These are phyloP conservation scores for Ditylenchus dipsaci DNA, from an alignment of 1,140 invertebrate species.

Conservation along the genomic window DNA sequence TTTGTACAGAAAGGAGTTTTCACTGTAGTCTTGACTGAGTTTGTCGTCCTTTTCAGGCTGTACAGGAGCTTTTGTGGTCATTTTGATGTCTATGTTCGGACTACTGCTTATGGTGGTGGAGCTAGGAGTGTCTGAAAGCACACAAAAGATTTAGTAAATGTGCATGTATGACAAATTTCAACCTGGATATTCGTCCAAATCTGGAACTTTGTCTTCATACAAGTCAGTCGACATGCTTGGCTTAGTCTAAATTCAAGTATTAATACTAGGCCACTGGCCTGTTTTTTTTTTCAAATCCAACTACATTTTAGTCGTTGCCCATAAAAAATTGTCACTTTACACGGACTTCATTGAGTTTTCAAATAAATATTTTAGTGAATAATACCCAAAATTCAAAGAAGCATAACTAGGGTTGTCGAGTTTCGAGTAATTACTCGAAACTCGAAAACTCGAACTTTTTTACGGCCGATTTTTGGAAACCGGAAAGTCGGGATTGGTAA, in stretches of 20 bases:
- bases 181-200: constrained; percentile 20
- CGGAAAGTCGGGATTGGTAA: too few relatives aligned
- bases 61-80: neutral
- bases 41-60: constrained; percentile 27
- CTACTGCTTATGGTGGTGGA: constrained; percentile 13
- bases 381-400: too few relatives aligned
- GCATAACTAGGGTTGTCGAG: too few relatives aligned
- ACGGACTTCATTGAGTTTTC: too few relatives aligned
- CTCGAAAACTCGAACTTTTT: too few relatives aligned
- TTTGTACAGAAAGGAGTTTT: constrained; percentile 35
- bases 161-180: neutral
- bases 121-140: neutral
- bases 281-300: neutral
- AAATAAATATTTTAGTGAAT: too few relatives aligned
- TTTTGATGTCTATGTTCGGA: constrained; percentile 21
- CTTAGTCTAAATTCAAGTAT: constrained; percentile 5
- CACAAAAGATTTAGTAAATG: neutral
- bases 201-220: constrained; percentile 25
- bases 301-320: constrained; percentile 6
- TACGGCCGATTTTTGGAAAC: too few relatives aligned
- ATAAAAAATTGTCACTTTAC: too few relatives aligned
- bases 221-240: constrained; percentile 11
- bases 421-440: too few relatives aligned
- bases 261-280: constrained; percentile 5
- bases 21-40: constrained; percentile 40